Evolutionary conservation across 2,888 invertebrate species (phyloP).

Genomic region (Dioctria linearis): DNA sequence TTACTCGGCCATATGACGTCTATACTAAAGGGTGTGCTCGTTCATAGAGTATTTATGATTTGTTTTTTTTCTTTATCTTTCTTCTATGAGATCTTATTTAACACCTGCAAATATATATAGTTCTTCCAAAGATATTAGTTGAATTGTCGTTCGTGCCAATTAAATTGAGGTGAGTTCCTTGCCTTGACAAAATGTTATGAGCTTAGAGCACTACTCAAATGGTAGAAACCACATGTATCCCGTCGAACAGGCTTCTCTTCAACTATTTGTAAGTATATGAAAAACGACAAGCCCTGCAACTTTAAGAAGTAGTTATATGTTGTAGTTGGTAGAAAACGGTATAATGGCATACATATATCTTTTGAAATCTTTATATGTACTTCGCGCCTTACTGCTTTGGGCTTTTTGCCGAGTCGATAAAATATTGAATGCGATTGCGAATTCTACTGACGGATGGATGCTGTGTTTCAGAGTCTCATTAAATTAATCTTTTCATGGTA

Average conservation of each 20-base stretch:
- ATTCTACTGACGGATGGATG: too few relatives aligned
- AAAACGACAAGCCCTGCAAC: slow-evolving; percentile 13
- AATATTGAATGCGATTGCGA: too few relatives aligned
- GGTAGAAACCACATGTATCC: slow-evolving; percentile 5
- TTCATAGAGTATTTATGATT: slow-evolving; percentile 10
- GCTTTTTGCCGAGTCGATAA: not conserved
- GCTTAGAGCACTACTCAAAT: not conserved
- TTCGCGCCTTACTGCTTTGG: not conserved
- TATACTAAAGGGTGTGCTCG: not conserved
- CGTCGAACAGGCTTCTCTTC: not conserved
- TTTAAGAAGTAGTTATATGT: slow-evolving; percentile 12
- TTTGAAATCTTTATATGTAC: not conserved
- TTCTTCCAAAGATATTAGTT: not conserved
- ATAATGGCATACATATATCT: slow-evolving; percentile 37
- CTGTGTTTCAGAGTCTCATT: too few relatives aligned
- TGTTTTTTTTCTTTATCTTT: not conserved
- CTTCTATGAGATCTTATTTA: slow-evolving; percentile 7
- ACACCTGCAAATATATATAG: slow-evolving; percentile 30
- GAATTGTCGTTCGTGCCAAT: slow-evolving; percentile 8
- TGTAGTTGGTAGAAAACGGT: slow-evolving; percentile 17
- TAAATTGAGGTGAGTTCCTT: not conserved
- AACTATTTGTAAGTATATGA: too few relatives aligned
- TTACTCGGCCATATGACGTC: slow-evolving; percentile 39
- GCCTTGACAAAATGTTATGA: not conserved
- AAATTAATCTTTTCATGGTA: too few relatives aligned